These are phyloP conservation scores for Xanthorhoe designata DNA, from an alignment of 2,888 invertebrate species.

Conservation along the genomic window DNA sequence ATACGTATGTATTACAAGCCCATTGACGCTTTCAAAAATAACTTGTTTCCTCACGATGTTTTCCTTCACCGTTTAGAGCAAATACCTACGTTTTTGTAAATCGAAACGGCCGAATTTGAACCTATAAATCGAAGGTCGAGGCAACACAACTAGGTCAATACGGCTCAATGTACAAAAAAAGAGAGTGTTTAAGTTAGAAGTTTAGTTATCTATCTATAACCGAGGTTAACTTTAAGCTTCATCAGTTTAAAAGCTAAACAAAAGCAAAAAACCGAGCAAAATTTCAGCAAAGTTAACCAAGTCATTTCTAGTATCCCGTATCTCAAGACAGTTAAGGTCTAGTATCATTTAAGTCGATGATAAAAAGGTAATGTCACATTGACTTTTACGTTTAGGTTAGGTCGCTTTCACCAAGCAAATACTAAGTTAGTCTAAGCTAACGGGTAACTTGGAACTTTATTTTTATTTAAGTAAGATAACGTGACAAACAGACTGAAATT, in stretches of 20 bases:
- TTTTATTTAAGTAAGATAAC: slow-evolving; percentile 1
- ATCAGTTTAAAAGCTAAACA: not conserved
- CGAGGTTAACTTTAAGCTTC: no score
- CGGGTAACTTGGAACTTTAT: slow-evolving; percentile 1
- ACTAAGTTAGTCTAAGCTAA: slow-evolving; percentile 36
- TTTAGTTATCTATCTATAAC: no score
- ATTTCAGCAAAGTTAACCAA: not conserved
- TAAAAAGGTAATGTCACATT: slow-evolving; percentile 35
- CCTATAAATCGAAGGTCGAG: no score
- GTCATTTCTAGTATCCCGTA: not conserved
- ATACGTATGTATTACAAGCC: no score
- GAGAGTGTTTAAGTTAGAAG: no score
- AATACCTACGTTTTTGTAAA: no score
- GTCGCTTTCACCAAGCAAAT: slow-evolving; percentile 42
- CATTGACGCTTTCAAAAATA: no score
- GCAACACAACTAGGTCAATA: no score
- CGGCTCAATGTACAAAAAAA: no score
- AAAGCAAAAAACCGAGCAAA: not conserved
- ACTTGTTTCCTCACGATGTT: no score
- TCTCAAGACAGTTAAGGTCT: not conserved
- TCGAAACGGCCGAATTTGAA: no score
- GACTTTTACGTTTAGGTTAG: slow-evolving; percentile 38
- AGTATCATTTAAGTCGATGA: slow-evolving; percentile 25
- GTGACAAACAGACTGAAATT: not conserved
- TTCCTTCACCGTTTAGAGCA: no score